Evolutionary conservation across 2,888 invertebrate species (phyloP), one percentile per base, ranked within the genome.

Genomic region (Anaspis maculata): DNA sequence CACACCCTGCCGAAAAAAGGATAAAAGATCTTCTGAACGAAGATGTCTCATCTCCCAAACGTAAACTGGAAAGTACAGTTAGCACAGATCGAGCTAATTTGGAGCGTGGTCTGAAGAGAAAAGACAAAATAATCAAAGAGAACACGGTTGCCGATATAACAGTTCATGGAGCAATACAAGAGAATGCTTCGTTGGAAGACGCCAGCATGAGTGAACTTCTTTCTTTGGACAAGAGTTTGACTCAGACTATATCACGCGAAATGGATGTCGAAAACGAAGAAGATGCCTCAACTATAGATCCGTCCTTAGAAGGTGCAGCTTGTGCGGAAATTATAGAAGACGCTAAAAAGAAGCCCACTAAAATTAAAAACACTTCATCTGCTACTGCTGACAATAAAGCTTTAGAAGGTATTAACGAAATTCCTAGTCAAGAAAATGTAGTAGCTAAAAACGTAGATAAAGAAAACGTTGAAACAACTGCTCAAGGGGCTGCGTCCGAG

Each of bases 11-110:
- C 19, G 83, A 83, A 52, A 74, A 79, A 54, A 73, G 82, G 51
- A 83, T 85, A 46, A 68, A 83, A 44, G 83, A 85, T 42, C 69
- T 83, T 51, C 76, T 83, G 41, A 74, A 78, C 46, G 79, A 75
- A 29, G 57, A 67, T 53, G 49, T 65, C 54, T 62, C 67, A 5
- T 79, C 83, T 37, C 74, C 79, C 30, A 86, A 86, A 61, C 71
- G 86, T 31, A 86, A 86, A 59, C 64, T 84, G 31, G 83, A 84
- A 61, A 73, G 75, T 14, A 81, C 83, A n/a, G 74, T 79, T 48
- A 83, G 84, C 25, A 79, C 80, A 44, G 83, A 73, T 63, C 73
- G 73, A 51, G 70, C 70, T 2, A 66, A 62, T 32, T 69, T 66
- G 3, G n/a, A n/a, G n/a, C n/a, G n/a, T n/a, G n/a, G n/a, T n/a